phyloP scores from a whole-genome alignment of 1,140 invertebrate species.

The Nebria ingens region DNA sequence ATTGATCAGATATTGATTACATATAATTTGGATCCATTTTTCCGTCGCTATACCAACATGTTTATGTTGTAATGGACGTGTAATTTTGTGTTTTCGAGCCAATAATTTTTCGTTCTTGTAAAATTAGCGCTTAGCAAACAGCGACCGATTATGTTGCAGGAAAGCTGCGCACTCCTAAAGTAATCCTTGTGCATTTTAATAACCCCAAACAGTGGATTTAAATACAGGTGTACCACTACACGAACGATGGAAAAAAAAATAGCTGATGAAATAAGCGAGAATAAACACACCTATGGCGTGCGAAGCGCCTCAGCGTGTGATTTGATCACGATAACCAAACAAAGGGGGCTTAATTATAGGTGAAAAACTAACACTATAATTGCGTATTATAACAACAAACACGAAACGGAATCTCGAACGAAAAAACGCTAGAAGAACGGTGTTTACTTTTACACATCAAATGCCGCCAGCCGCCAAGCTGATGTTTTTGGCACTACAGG shows the following conservation, averaged over 20 bases:
- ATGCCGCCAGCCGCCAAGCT: background rate
- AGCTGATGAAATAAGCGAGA: background rate
- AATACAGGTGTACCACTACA: constrained; percentile 2
- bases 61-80: too few relatives aligned
- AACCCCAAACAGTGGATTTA: background rate
- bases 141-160: too few relatives aligned
- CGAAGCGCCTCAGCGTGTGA: background rate
- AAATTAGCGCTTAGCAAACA: too few relatives aligned
- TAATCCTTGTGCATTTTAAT: background rate
- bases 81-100: too few relatives aligned
- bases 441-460: constrained; percentile 6
- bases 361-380: constrained; percentile 9
- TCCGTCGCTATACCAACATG: too few relatives aligned
- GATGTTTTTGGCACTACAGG: constrained; percentile 4
- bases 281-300: constrained; percentile 6
- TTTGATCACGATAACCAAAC: constrained; percentile 8
- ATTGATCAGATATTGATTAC: too few relatives aligned
- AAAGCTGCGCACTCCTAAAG: too few relatives aligned
- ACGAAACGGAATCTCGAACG: too few relatives aligned
- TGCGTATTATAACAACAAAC: constrained; percentile 8
- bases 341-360: constrained; percentile 7
- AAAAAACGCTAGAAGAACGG: background rate
- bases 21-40: too few relatives aligned
- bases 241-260: background rate
- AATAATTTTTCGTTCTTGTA: too few relatives aligned